phyloP scores from a whole-genome alignment of 2,888 invertebrate genomes.

The Criorhina ranunculi region DNA sequence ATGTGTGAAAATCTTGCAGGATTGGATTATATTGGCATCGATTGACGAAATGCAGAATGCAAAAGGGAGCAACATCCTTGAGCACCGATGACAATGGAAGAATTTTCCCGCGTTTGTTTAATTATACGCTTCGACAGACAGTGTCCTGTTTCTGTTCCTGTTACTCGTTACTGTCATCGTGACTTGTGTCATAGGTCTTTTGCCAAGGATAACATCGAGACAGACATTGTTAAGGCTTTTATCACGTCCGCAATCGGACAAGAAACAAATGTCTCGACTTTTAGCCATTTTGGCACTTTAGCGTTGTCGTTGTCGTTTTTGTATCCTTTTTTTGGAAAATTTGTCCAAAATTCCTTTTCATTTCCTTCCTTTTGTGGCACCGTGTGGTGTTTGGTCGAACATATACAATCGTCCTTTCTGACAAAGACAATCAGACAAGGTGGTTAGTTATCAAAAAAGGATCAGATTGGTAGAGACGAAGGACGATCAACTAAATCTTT shows the following conservation, averaged over 20 bases:
- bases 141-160: no score
- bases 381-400: conserved; percentile 16
- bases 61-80: conserved; percentile 23
- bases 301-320: conserved; percentile 4
- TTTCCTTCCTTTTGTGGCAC: neutral
- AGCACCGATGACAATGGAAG: conserved; percentile 40
- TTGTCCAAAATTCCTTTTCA: conserved; percentile 12
- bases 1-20: neutral
- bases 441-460: conserved; percentile 22
- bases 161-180: neutral
- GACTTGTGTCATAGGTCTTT: neutral
- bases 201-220: conserved; percentile 14
- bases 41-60: conserved; percentile 52
- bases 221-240: conserved; percentile 35
- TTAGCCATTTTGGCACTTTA: conserved; percentile 58
- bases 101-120: conserved; percentile 54
- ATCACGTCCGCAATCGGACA: conserved; percentile 63
- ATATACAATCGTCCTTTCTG: conserved; percentile 3
- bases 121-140: conserved; percentile 54
- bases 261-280: conserved; percentile 52
- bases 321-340: conserved; percentile 12
- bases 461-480: neutral
- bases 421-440: conserved; percentile 32
- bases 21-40: conserved; percentile 44
- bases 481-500: neutral